Percentiles rank a stretch among this genome's conserved stretches.
These are phyloP conservation scores for Idaea straminata DNA, from an alignment of 2,888 invertebrate genomes.

Conservation along the genomic window DNA sequence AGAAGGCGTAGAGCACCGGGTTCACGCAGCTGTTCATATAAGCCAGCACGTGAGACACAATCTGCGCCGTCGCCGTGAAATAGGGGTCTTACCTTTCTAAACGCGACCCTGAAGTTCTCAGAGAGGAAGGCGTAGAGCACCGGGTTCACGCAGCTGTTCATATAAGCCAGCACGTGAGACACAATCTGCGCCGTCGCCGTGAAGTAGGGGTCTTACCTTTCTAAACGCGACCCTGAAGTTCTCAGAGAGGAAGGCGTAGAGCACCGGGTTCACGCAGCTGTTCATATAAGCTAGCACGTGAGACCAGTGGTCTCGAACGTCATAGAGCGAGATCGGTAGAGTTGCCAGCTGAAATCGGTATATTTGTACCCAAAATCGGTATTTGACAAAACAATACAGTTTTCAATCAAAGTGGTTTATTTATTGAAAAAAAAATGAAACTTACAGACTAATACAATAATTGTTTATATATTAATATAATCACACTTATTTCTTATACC, in stretches of 20 bases:
- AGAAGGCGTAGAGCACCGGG: constrained; percentile 95
- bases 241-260: constrained; percentile 96
- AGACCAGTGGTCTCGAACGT: too few species aligned
- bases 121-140: constrained; percentile 96
- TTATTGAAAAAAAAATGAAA: too few species aligned
- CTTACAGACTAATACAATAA: too few species aligned
- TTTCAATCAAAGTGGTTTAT: too few species aligned
- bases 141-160: constrained; percentile 97
- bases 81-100: constrained; percentile 74
- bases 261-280: constrained; percentile 95
- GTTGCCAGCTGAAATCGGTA: too few species aligned
- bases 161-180: constrained; percentile 92
- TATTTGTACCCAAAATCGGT: too few species aligned
- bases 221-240: constrained; percentile 95
- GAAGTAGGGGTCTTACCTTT: constrained; percentile 75
- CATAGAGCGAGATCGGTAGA: too few species aligned
- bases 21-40: constrained; percentile 90
- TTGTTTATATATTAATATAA: too few species aligned
- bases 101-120: constrained; percentile 96
- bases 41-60: neutral
- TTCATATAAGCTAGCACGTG: constrained; percentile 95
- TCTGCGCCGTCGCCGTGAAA: neutral
- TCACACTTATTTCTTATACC: too few species aligned
- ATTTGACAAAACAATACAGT: too few species aligned
- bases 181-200: constrained; percentile 88